Evolutionary conservation across 92 coral and sea anemone genomes (phyloP).

Genomic region (Zoanthus sociatus): DNA sequence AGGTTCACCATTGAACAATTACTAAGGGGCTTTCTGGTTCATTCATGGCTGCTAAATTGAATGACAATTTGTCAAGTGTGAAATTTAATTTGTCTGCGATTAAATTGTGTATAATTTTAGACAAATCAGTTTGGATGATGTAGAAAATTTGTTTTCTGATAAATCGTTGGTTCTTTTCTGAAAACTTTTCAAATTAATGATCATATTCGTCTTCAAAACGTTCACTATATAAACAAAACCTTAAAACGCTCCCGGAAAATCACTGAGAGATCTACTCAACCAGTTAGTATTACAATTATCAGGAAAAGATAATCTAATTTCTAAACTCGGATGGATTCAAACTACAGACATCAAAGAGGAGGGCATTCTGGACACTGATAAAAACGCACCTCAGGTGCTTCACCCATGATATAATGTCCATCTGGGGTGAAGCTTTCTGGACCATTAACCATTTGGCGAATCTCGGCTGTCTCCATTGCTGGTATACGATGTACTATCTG

Average conservation of each 20-base stretch:
- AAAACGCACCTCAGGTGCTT: constrained; percentile 87
- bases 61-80: background rate
- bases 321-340: too few relatives aligned
- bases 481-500: constrained; percentile 89
- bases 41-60: background rate
- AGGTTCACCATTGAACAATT: too few relatives aligned
- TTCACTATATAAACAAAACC: too few relatives aligned
- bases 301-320: too few relatives aligned
- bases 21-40: background rate
- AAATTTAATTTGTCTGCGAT: background rate
- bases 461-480: constrained; percentile 79
- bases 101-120: background rate
- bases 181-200: background rate
- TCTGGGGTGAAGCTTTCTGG: constrained; percentile 99
- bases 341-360: too few relatives aligned
- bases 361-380: background rate
- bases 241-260: too few relatives aligned
- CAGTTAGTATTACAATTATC: too few relatives aligned
- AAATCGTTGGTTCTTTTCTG: background rate
- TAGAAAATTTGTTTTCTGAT: background rate
- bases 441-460: constrained; percentile 91
- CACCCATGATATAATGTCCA: constrained; percentile 79
- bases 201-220: too few relatives aligned
- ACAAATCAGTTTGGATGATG: background rate
- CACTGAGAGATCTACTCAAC: too few relatives aligned